Evolutionary conservation across 2,888 invertebrate genomes (phyloP).

Genomic region (Cephus spinipes): DNA sequence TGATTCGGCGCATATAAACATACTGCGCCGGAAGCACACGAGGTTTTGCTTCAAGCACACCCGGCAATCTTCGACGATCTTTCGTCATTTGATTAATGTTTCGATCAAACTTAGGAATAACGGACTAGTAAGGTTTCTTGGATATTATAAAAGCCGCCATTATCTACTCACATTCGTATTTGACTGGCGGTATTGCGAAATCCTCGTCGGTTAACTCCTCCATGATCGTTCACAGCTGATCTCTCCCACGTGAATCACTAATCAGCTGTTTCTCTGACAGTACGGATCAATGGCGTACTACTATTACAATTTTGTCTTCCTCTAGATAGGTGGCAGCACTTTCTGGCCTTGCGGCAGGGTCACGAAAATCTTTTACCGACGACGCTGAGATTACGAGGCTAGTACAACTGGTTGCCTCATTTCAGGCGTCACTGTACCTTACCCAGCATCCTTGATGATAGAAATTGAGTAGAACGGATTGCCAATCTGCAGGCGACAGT

Average conservation of each 20-base stretch:
- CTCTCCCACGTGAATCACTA: slow-evolving; percentile 49
- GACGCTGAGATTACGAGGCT: not conserved
- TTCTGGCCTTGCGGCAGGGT: slow-evolving; percentile 10
- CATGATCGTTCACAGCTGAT: slow-evolving; percentile 59
- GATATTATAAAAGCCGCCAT: not conserved
- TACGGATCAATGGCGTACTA: slow-evolving; percentile 21
- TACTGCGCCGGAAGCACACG: not conserved
- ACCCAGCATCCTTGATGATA: not conserved
- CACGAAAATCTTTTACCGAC: not conserved
- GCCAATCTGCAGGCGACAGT: no score
- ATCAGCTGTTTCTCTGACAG: slow-evolving; percentile 62
- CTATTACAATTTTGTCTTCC: slow-evolving; percentile 13
- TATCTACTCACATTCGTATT: slow-evolving; percentile 84
- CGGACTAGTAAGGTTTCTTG: not conserved
- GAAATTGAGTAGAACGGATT: no score
- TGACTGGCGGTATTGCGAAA: slow-evolving; percentile 73
- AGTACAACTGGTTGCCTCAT: not conserved
- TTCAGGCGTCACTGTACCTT: not conserved
- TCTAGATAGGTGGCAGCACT: slow-evolving; percentile 29
- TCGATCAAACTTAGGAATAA: not conserved
- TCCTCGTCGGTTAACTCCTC: slow-evolving; percentile 72
- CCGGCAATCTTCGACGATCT: not conserved
- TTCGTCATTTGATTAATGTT: not conserved
- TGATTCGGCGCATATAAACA: not conserved
- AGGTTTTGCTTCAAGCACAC: not conserved